Evolutionary conservation across 2,888 invertebrate genomes (phyloP), one percentile per base, ranked within the genome.

Genomic region (Phyllotreta striolata): DNA sequence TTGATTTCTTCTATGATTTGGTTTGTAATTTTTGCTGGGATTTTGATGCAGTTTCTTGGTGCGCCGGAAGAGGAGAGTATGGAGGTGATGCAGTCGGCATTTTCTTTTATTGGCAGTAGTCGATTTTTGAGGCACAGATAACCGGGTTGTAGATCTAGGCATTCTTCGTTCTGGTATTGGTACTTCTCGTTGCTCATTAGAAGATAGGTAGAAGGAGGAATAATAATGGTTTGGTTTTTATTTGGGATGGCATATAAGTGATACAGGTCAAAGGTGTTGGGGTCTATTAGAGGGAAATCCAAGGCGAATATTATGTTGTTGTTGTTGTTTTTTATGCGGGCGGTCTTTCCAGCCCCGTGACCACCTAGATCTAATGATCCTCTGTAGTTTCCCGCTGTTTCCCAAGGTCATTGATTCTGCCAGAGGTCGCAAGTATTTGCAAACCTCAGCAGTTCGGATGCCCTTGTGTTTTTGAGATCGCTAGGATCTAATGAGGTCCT

Each of bases 91-190:
- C 47, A 47, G n/a, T 47, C 47, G 7, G 9, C 6, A 14, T 12
- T 10, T 47, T 47, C n/a, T 24, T 47, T 5, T 6, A 14, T 47
- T 9, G 47, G 24, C 24, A 14, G 47, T 4, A 47, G 14, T 5
- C 4, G 24, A 47, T 47, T 47, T 47, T 47, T 7, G 8, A 7
- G 7, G 47, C 47, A 47, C 2, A 47, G 47, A 34, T 6, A 47
- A 6, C 1, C n/a, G 7, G 47, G 34, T 47, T 47, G 1, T 34
- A 47, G 2, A 12, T 47, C 14, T 1, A 47, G n/a, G 24, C 47
- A 47, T 24, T 47, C 47, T 12, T 47, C 47, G n/a, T 47, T 34
- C 34, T 47, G 47, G n/a, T 47, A 47, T 44, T 44, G 44, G 24
- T 24, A 24, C 14, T 44, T 14, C 4, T 47, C 24, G 24, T 47